Percentiles rank a stretch among this genome's conserved stretches.
phyloP scores from a whole-genome alignment of 1,140 invertebrate genomes.

The Drosophila kohkoa region DNA sequence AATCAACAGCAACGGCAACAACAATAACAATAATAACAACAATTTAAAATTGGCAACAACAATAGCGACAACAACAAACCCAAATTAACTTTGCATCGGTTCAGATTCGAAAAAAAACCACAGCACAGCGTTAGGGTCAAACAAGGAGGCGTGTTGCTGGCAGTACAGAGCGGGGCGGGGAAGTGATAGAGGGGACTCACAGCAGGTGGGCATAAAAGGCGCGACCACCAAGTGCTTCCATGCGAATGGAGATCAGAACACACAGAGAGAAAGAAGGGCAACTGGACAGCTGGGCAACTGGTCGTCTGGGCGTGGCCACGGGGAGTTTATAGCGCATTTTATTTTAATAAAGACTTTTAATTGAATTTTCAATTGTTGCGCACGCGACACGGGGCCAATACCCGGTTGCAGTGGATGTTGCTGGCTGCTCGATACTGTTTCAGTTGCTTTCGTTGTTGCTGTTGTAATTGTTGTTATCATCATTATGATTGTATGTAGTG shows the following conservation, averaged over 20 bases:
- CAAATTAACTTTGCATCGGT: constrained; percentile 78
- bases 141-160: constrained; percentile 1
- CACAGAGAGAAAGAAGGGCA: background rate
- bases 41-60: constrained; percentile 54
- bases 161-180: background rate
- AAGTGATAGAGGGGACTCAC: constrained; percentile 26
- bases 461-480: constrained; percentile 47
- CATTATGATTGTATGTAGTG: constrained; percentile 67
- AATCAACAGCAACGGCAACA: constrained; percentile 43
- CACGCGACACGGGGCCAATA: constrained; percentile 20
- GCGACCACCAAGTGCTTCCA: constrained; percentile 55
- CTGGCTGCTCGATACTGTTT: background rate
- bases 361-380: constrained; percentile 82
- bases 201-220: constrained; percentile 74
- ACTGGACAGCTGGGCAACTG: constrained; percentile 13
- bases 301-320: constrained; percentile 39
- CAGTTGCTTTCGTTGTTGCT: constrained; percentile 37
- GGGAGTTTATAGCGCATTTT: constrained; percentile 71
- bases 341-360: constrained; percentile 83
- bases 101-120: constrained; percentile 66
- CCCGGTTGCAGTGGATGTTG: constrained; percentile 20
- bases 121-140: constrained; percentile 46
- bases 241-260: constrained; percentile 10
- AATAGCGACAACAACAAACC: constrained; percentile 54
- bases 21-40: constrained; percentile 49